A percentile compares a stretch with the other conserved stretches of the same genome.
Conservation (phyloP, 2,797 vertebrate genomes). For the Morelia viridis region DNA sequence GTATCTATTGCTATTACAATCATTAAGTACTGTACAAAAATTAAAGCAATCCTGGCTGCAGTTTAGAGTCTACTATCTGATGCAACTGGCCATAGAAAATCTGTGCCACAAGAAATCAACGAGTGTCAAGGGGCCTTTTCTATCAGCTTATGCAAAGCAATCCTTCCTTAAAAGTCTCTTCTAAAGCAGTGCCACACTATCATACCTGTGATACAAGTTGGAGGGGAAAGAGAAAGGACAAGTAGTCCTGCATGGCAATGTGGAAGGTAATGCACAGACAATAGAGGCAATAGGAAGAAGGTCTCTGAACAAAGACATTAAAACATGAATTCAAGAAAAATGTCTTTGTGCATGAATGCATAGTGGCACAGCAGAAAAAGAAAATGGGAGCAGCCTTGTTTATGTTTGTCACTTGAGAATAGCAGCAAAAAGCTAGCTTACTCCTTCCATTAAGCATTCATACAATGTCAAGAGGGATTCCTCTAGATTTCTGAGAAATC, state of each 20-base stretch:
- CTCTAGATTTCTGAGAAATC: background rate
- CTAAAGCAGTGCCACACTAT: background rate
- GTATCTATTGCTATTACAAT: background rate
- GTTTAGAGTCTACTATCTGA: background rate
- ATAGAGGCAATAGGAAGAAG: no score
- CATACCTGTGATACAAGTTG: background rate
- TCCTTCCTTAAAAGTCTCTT: background rate
- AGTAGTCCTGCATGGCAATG: background rate
- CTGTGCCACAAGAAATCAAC: background rate
- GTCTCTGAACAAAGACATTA: background rate
- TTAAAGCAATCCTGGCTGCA: background rate
- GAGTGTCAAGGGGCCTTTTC: background rate
- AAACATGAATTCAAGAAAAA: background rate
- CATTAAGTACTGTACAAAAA: background rate
- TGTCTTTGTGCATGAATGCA: background rate
- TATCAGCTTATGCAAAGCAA: background rate
- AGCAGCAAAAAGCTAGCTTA: background rate
- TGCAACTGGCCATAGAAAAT: background rate
- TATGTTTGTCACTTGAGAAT: background rate
- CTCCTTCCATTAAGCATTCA: background rate
- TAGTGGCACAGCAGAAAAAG: background rate
- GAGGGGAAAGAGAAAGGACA: background rate
- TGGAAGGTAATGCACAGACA: background rate
- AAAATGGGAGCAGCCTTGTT: background rate
- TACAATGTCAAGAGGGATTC: background rate